phyloP scores from a whole-genome alignment of 2,113 vertebrate genomes.

The Cavia porcellus region DNA sequence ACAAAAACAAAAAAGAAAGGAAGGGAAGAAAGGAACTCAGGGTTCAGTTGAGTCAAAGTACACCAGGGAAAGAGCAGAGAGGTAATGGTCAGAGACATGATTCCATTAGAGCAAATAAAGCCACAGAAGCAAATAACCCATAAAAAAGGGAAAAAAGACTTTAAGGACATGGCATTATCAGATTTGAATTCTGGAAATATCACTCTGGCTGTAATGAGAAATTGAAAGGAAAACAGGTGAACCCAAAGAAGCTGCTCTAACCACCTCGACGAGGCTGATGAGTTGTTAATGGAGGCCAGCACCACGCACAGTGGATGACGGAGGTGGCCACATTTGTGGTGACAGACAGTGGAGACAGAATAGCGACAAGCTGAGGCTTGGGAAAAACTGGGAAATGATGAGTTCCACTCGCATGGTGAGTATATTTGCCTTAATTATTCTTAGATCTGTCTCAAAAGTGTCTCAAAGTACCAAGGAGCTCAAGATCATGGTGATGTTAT shows the following conservation, averaged over 20 bases:
- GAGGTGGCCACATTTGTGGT: not conserved
- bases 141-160: not conserved
- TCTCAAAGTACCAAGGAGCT: not conserved
- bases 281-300: not conserved
- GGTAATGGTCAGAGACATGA: not conserved
- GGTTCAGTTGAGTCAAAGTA: not conserved
- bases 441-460: not conserved
- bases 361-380: not conserved
- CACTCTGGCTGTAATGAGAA: not conserved
- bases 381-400: not conserved
- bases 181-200: not conserved
- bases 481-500: not conserved
- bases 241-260: not conserved
- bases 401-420: not conserved
- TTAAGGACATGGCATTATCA: not conserved
- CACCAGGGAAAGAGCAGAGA: not conserved
- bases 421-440: not conserved
- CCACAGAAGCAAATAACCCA: not conserved
- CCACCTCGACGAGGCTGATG: not conserved
- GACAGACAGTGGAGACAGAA: not conserved
- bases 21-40: not conserved
- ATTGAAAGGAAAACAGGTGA: not conserved
- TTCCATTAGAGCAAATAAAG: not conserved
- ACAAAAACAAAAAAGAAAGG: not conserved
- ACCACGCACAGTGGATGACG: not conserved